These are phyloP conservation scores for Heterotis niloticus DNA, from an alignment of 2,113 vertebrate genomes.

Conservation along the genomic window DNA sequence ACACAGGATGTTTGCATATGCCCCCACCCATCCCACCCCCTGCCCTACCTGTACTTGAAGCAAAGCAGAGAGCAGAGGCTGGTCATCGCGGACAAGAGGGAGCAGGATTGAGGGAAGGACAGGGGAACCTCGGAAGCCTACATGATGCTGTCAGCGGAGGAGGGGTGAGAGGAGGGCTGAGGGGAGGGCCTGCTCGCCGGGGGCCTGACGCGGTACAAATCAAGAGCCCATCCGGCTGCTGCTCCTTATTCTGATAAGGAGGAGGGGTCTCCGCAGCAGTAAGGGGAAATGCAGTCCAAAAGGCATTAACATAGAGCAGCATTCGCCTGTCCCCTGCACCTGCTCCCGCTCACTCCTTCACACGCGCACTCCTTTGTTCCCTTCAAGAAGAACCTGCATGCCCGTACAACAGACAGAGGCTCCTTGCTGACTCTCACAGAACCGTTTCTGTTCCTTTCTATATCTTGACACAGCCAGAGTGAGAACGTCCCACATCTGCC, in stretches of 20 bases:
- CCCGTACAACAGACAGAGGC: not conserved
- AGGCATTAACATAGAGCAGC: constrained; percentile 30
- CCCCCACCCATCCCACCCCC: not conserved
- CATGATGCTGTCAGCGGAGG: constrained; percentile 56
- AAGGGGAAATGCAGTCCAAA: not conserved
- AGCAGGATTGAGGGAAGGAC: constrained; percentile 51
- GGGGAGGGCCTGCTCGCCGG: constrained; percentile 48
- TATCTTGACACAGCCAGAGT: not conserved
- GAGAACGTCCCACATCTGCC: too few relatives aligned
- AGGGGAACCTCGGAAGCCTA: constrained; percentile 41
- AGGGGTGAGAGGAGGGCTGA: constrained; percentile 47
- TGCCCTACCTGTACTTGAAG: constrained; percentile 77
- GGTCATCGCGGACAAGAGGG: constrained; percentile 70
- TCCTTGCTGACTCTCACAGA: not conserved
- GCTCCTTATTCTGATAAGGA: constrained; percentile 60
- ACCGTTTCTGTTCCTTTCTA: not conserved
- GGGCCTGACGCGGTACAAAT: constrained; percentile 32
- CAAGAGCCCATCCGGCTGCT: constrained; percentile 39
- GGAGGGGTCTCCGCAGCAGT: constrained; percentile 39
- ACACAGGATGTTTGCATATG: not conserved
- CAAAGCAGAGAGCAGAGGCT: constrained; percentile 77
- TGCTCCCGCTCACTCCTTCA: constrained; percentile 20
- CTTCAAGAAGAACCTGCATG: not conserved
- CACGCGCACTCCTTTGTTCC: constrained; percentile 8
- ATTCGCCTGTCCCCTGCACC: constrained; percentile 22